Percentiles rank a stretch among this genome's conserved stretches.
Evolutionary conservation across 1,140 invertebrate genomes (phyloP).

Genomic region (Zaprionus africanus): DNA sequence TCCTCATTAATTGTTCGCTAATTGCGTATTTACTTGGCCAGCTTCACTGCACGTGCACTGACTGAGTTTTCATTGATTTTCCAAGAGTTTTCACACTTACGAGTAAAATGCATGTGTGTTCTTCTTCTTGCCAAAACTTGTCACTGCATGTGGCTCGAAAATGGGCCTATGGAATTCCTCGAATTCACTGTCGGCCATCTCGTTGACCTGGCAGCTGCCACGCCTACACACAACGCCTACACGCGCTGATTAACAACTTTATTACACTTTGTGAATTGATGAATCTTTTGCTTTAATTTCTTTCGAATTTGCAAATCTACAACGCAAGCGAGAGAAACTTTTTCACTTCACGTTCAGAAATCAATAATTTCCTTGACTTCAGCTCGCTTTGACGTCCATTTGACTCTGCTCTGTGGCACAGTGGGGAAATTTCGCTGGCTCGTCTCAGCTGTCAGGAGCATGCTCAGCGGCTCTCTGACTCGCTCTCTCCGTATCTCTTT

Average conservation of each 20-base stretch:
- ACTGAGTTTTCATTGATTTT: background rate
- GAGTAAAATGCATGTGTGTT: slow-evolving; percentile 88
- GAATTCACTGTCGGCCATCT: slow-evolving; percentile 95
- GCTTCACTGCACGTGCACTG: slow-evolving; percentile 7
- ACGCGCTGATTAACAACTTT: background rate
- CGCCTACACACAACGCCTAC: slow-evolving; percentile 40
- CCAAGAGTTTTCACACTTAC: slow-evolving; percentile 85
- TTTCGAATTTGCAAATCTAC: slow-evolving; percentile 15
- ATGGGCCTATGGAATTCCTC: slow-evolving; percentile 93
- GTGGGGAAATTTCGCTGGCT: slow-evolving; percentile 53
- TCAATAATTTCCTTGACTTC: slow-evolving; percentile 82
- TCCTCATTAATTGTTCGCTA: background rate
- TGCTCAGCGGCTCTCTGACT: slow-evolving; percentile 35
- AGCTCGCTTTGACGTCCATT: slow-evolving; percentile 63
- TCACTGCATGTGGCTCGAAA: slow-evolving; percentile 88
- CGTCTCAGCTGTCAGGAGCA: slow-evolving; percentile 56
- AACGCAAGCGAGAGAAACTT: slow-evolving; percentile 41
- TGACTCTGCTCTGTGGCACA: slow-evolving; percentile 45
- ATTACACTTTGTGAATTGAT: background rate
- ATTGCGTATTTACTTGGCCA: slow-evolving; percentile 4
- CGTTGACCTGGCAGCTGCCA: slow-evolving; percentile 52
- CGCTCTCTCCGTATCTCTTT: slow-evolving; percentile 18
- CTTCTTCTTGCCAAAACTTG: slow-evolving; percentile 87
- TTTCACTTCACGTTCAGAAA: slow-evolving; percentile 73
- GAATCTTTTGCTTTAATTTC: background rate